These are phyloP conservation scores for Papilio helenus DNA, from an alignment of 1,140 invertebrate species.

Conservation along the genomic window DNA sequence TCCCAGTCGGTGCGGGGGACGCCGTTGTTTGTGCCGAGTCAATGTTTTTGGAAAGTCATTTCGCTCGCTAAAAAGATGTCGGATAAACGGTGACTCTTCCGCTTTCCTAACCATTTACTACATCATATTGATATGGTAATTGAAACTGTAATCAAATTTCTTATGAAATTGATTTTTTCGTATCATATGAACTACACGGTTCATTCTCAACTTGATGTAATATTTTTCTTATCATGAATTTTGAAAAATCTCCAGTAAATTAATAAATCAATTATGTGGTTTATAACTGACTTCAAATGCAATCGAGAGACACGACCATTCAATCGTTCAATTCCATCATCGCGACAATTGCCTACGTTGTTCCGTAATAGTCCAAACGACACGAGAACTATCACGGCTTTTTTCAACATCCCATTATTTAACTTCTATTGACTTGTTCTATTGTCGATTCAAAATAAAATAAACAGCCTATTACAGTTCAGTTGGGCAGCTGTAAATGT, in stretches of 20 bases:
- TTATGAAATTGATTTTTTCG: too few relatives aligned
- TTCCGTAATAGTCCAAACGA: background rate
- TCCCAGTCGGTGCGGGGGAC: conserved; percentile 74
- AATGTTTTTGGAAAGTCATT: conserved; percentile 81
- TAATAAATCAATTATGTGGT: background rate
- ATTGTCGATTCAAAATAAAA: conserved; percentile 9
- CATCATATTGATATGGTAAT: conserved; percentile 16
- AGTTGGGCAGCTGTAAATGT: conserved; percentile 1
- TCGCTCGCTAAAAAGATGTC: conserved; percentile 67
- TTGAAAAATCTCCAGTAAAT: background rate
- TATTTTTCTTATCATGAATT: background rate
- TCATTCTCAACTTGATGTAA: too few relatives aligned
- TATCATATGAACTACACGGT: too few relatives aligned
- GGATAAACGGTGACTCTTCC: conserved; percentile 49
- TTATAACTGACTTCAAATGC: background rate
- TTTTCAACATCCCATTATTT: conserved; percentile 9
- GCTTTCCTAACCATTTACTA: conserved; percentile 8
- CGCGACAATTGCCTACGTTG: conserved; percentile 8
- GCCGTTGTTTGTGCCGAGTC: conserved; percentile 69
- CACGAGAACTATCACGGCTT: background rate
- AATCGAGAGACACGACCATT: background rate
- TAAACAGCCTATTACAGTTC: conserved; percentile 1
- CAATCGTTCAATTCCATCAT: background rate
- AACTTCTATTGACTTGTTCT: conserved; percentile 18
- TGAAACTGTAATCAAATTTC: background rate